Percentiles rank a stretch among this genome's conserved stretches.
These are phyloP conservation scores for Bubalus kerabau DNA, from an alignment of 2,113 vertebrate genomes.

Conservation along the genomic window DNA sequence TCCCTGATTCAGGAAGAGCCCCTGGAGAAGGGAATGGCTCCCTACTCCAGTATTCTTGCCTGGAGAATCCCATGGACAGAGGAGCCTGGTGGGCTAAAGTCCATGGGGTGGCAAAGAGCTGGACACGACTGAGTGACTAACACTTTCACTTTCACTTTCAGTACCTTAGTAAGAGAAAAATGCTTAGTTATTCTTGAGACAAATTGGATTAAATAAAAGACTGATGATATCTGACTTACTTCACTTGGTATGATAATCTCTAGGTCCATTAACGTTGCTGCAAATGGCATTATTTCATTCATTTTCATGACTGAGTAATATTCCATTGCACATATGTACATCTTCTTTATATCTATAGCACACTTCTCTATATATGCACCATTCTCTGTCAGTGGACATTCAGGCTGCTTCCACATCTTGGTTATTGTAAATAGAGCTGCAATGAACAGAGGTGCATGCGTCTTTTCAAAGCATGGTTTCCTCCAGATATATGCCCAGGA, in stretches of 20 bases:
- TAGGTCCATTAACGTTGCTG: neutral
- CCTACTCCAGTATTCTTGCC: neutral
- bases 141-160: neutral
- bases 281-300: neutral
- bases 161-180: neutral
- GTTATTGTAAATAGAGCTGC: neutral
- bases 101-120: neutral
- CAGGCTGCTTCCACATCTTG: neutral
- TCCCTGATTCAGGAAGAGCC: neutral
- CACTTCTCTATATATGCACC: accelerated
- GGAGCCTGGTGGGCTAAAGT: neutral
- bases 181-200: neutral
- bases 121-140: neutral
- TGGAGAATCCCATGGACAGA: neutral
- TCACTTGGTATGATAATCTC: neutral
- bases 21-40: neutral
- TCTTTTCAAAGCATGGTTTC: neutral
- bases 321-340: neutral
- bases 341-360: neutral
- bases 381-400: accelerated
- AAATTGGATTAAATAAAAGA: neutral
- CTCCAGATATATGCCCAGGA: neutral
- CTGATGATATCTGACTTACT: neutral
- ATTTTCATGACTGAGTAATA: neutral
- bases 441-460: accelerated